A percentile compares a stretch with the other conserved stretches of the same genome.
Evolutionary conservation across 2,888 invertebrate species (phyloP).

Genomic region (Malthinus seriepunctatus): DNA sequence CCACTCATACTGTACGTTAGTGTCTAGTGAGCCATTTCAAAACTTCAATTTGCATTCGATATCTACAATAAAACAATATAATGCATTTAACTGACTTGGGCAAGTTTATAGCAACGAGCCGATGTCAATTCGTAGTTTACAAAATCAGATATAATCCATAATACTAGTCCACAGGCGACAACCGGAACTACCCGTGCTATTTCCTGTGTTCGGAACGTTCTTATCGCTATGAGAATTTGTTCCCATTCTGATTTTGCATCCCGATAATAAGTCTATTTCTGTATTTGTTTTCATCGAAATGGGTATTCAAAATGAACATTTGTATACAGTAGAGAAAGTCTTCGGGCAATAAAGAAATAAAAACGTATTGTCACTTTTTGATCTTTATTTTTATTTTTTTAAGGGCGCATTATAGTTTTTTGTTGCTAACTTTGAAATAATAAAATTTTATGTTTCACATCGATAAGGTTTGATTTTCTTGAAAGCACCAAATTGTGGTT

Average conservation of each 20-base stretch:
- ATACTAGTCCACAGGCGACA: constrained; percentile 42
- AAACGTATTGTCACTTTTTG: background rate
- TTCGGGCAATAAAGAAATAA: constrained; percentile 3
- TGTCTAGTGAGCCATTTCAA: background rate
- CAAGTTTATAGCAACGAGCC: constrained; percentile 25
- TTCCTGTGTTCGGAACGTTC: constrained; percentile 40
- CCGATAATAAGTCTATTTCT: constrained; percentile 36
- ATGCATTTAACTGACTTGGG: background rate
- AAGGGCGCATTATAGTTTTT: background rate
- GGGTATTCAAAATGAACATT: constrained; percentile 12
- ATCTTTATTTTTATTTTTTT: background rate
- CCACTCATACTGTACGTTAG: too few species aligned
- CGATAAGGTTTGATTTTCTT: constrained; percentile 17
- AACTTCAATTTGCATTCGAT: background rate
- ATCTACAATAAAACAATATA: background rate
- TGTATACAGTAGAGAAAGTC: background rate
- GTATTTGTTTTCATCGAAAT: constrained; percentile 23
- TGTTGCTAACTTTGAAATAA: background rate
- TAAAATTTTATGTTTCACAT: background rate
- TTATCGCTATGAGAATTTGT: constrained; percentile 32
- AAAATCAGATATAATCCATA: constrained; percentile 42
- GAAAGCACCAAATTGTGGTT: constrained; percentile 16
- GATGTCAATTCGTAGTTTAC: constrained; percentile 30
- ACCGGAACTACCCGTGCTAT: constrained; percentile 43
- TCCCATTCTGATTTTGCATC: constrained; percentile 35